Conservation (phyloP, 2,113 vertebrate genomes). For the Psettodes erumei region DNA sequence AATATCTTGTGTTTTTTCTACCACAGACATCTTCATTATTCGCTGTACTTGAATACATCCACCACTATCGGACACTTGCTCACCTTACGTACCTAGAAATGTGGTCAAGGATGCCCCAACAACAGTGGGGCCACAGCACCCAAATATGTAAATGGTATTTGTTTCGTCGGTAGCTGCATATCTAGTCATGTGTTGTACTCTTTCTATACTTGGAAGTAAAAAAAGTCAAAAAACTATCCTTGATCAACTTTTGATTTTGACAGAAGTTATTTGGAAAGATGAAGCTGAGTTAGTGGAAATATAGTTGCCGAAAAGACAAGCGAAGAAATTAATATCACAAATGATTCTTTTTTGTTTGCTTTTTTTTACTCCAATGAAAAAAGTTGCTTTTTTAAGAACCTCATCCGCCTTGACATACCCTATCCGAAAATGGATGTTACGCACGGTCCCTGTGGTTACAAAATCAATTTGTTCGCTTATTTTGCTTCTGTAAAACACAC, state of each 20-base stretch:
- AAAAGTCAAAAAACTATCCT: not conserved
- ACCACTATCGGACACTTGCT: conserved; percentile 23
- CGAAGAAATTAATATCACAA: not conserved
- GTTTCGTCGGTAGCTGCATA: not conserved
- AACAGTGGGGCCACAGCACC: not conserved
- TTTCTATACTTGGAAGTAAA: conserved; percentile 6
- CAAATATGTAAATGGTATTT: not conserved
- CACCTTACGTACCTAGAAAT: conserved; percentile 43
- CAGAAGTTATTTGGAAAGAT: not conserved
- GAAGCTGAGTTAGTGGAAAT: not conserved
- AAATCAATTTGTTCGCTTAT: not conserved
- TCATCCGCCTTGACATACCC: not conserved
- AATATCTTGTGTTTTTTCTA: not conserved
- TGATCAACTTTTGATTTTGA: not conserved
- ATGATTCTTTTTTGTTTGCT: not conserved
- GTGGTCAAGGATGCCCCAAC: not conserved
- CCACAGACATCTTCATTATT: not conserved
- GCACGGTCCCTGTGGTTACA: not conserved
- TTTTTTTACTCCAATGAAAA: not conserved
- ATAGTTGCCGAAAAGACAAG: not conserved
- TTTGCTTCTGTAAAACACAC: not conserved
- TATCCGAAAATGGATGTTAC: conserved; percentile 24
- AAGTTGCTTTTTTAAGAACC: not conserved
- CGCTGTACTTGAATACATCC: not conserved
- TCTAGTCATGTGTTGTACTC: not conserved